Base-by-base conservation (phyloP, 2,113 vertebrate species). In the Ramphastos sulfuratus region DNA sequence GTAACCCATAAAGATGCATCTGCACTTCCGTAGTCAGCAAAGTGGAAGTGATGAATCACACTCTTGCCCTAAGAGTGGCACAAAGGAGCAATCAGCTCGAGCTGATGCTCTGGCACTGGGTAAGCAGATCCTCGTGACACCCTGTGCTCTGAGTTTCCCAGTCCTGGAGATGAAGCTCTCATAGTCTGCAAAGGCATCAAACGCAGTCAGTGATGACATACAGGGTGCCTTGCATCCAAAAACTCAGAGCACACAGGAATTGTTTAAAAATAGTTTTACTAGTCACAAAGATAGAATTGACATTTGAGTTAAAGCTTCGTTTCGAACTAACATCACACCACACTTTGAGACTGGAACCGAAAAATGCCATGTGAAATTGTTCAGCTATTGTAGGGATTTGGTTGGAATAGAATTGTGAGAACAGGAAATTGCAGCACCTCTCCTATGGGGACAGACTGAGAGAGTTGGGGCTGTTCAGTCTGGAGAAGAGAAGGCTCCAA, bases 11-110 rank as follows among this genome's bases (percentile, higher is more conserved):
- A 64, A 90, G 87, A 91, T 50, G 72, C 78, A 85, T 72, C 87
- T 93, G 75, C 75, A 82, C 31, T 73, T 77, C 20, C 71, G 60
- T 1, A 27, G 44, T 85, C 61, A 92, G 79, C 85, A 90, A 66
- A 77, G 87, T 58, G 79, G 76, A 72, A 94, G 72, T 46, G 73
- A 96, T 94, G 82, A 95, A 94, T 95, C 91, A 93, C 65, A 59
- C 54, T 78, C 66, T 9, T 90, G 95, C 76, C 93, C 91, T 67
- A 35, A 31, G 79, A 89, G 80, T 84, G 77, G 55, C 89, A 96
- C 65, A 96, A 91, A 92, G 85, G 30, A 96, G 91, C 61, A 90
- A 96, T 89, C 87, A 95, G 82, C 82, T 17, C 6, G 73, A 78
- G 85, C 85, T 94, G 91, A 70, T 90, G 60, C 63, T 93, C 85